Evolutionary conservation across 2,888 invertebrate genomes (phyloP), one percentile per base, ranked within the genome.

Genomic region (Coleophora deauratella): DNA sequence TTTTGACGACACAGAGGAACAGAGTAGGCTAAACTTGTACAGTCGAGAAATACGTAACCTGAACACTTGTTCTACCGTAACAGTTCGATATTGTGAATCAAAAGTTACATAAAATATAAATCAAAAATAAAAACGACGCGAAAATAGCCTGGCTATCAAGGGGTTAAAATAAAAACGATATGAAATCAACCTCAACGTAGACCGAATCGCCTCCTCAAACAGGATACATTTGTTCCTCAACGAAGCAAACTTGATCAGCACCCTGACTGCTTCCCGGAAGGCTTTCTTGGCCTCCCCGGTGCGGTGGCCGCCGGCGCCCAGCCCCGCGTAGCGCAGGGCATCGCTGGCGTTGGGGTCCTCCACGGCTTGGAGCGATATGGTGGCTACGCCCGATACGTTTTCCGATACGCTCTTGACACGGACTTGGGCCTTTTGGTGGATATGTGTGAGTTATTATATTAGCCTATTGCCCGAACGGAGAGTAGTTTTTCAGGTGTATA

Each of bases 191-290:
- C 86, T 80, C 38, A 84, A 54, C 6, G 84, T 85, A 11, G 68
- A 62, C 38, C 70, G 70, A 30, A 80, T 64, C 10, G 81, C 76
- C 37, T 63, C 71, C 46, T 82, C 78, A 30, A 86, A 51, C 32
- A 79, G 50, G 15, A 74, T 55, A 42, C 86, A 85, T 14, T 71
- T 78, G 42, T 76, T 78, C 38, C 81, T 68, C 46, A 86, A 68
- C 0, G 87, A 85, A 0, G 87, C 86, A 34, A 86, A 87, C 54
- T 84, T 86, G 35, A 89, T 79, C 0, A 87, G 63, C 7, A 81
- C 69, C 33, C 62, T 57, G 1, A 79, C 55, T 32, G 66, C 86
- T 52, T 71, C 74, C 54, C 69, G 65, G 57, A 82, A 87, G 14
- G 70, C 79, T 52, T 65, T 80, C 56, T 72, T 88, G 31, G 72